Percentiles rank a stretch among this genome's conserved stretches.
Conservation (phyloP, 2,797 vertebrate genomes). For the Thaleichthys pacificus region DNA sequence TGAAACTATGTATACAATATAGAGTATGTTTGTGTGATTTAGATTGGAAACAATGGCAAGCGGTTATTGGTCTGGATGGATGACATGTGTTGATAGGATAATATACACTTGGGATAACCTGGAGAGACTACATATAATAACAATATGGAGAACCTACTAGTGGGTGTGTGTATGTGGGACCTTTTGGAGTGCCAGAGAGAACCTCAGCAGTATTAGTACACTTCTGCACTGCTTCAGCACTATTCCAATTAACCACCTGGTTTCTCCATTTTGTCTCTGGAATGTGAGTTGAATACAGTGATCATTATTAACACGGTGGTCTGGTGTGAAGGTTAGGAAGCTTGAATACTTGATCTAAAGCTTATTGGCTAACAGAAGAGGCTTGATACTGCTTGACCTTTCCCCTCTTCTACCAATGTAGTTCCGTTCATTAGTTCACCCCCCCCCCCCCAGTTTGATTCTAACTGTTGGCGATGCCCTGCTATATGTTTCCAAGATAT, state of each 20-base stretch:
- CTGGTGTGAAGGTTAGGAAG: not conserved
- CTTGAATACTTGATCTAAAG: slow-evolving; percentile 33
- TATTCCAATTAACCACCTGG: no score
- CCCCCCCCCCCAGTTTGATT: slow-evolving; percentile 3
- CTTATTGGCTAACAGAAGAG: slow-evolving; percentile 45
- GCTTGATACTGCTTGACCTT: slow-evolving; percentile 58
- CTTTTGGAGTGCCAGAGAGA: slow-evolving; percentile 6
- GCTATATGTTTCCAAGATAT: slow-evolving; percentile 20
- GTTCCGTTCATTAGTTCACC: slow-evolving; percentile 41
- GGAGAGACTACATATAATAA: not conserved
- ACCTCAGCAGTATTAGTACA: no score
- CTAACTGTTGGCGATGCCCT: not conserved
- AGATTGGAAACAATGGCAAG: slow-evolving; percentile 40
- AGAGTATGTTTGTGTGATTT: slow-evolving; percentile 48
- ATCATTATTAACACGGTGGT: not conserved
- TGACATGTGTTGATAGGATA: slow-evolving; percentile 38
- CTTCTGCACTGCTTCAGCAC: no score
- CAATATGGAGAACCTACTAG: not conserved
- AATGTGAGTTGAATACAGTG: no score
- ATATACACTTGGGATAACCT: not conserved
- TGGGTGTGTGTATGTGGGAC: not conserved
- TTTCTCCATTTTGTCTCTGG: no score
- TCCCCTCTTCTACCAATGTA: slow-evolving; percentile 54
- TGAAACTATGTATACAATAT: slow-evolving; percentile 39
- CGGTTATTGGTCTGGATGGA: slow-evolving; percentile 47